A percentile compares a stretch with the other conserved stretches of the same genome.
These are phyloP conservation scores for Brachirus orientalis DNA, from an alignment of 2,113 vertebrate species.

Conservation along the genomic window DNA sequence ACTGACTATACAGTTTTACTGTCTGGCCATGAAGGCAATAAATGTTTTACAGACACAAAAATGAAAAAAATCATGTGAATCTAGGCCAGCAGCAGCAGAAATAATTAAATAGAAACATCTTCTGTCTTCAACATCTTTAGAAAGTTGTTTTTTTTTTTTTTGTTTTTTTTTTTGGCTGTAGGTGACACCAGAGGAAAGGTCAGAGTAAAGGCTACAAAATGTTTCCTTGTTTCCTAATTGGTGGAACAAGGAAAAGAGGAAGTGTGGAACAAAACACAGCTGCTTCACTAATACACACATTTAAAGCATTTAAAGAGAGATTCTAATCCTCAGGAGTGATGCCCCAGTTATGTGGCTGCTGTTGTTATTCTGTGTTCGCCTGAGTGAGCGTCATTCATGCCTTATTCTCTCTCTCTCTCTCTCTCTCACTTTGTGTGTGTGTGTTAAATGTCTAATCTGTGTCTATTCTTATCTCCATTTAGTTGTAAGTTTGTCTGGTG, in stretches of 20 bases:
- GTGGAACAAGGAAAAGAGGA: too few relatives aligned
- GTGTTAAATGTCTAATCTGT: slow-evolving; percentile 47
- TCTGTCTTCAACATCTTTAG: too few relatives aligned
- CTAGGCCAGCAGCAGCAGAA: not conserved
- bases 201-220: not conserved
- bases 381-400: slow-evolving; percentile 51
- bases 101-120: too few relatives aligned
- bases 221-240: too few relatives aligned
- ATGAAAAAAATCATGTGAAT: not conserved
- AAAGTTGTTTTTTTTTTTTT: too few relatives aligned
- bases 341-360: slow-evolving; percentile 46
- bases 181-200: not conserved
- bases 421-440: slow-evolving; percentile 16
- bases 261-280: too few relatives aligned
- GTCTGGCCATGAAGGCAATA: not conserved
- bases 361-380: slow-evolving; percentile 47
- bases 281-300: not conserved
- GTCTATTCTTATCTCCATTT: slow-evolving; percentile 51
- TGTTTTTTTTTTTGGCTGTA: not conserved
- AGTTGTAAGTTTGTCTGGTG: slow-evolving; percentile 36
- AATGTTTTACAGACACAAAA: too few relatives aligned
- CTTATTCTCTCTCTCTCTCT: slow-evolving; percentile 53
- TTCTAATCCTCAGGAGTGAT: slow-evolving; percentile 49
- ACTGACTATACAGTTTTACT: too few relatives aligned
- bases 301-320: not conserved